Conservation (phyloP, 2,888 invertebrate genomes). For the Pachymerium ferrugineum region DNA sequence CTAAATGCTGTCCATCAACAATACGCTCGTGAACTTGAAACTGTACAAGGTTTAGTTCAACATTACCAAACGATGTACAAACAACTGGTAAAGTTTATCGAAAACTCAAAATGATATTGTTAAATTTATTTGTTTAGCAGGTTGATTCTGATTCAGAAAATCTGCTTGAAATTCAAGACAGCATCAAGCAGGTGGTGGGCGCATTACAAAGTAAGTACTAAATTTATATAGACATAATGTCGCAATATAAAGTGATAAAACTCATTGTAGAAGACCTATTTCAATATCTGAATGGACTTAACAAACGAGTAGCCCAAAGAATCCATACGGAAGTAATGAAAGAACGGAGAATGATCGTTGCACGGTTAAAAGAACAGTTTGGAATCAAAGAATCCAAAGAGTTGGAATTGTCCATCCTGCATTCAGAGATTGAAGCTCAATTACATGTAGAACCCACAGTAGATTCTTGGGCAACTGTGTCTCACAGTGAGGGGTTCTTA, state of each 20-base stretch:
- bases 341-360: constrained; percentile 1
- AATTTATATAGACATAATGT: neutral
- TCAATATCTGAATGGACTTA: neutral
- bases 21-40: neutral
- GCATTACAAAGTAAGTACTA: constrained; percentile 18
- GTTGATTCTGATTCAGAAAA: neutral
- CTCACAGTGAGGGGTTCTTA: neutral
- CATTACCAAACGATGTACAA: constrained; percentile 7
- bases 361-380: constrained; percentile 3
- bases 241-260: neutral
- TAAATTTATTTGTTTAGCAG: neutral
- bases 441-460: neutral
- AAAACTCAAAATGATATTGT: neutral
- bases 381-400: neutral
- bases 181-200: neutral
- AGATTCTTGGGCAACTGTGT: neutral
- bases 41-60: neutral
- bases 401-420: neutral
- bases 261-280: neutral
- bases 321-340: constrained; percentile 25
- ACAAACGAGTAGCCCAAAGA: constrained; percentile 7
- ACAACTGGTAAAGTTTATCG: neutral
- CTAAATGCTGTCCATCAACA: neutral
- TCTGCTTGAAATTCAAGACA: constrained; percentile 7
- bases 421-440: neutral